These are phyloP conservation scores for Drosophila koepferae DNA, from an alignment of 2,888 invertebrate species.

Conservation along the genomic window DNA sequence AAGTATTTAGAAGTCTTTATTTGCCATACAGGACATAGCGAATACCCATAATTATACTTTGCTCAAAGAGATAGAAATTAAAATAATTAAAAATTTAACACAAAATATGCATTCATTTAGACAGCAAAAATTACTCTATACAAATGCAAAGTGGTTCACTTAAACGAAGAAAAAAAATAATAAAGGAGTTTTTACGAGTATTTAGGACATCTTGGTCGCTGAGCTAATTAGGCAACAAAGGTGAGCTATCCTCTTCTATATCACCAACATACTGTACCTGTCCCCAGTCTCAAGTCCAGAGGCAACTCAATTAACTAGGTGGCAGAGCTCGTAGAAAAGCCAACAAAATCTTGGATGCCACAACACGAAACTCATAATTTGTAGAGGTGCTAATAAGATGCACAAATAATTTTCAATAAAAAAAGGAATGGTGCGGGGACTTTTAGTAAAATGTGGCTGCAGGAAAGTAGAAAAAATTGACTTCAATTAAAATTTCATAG, in stretches of 20 bases:
- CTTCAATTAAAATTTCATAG: slow-evolving; percentile 79
- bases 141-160: too few species aligned
- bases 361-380: slow-evolving; percentile 72
- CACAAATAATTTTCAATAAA: slow-evolving; percentile 72
- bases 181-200: background rate
- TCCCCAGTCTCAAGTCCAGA: slow-evolving; percentile 24
- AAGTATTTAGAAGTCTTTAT: too few species aligned
- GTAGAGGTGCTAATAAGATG: slow-evolving; percentile 80
- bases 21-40: too few species aligned
- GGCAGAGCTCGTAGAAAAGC: slow-evolving; percentile 58
- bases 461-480: slow-evolving; percentile 72
- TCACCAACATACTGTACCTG: background rate
- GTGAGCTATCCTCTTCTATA: slow-evolving; percentile 26
- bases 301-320: slow-evolving; percentile 72
- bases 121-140: too few species aligned
- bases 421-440: slow-evolving; percentile 38
- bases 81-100: too few species aligned
- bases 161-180: too few species aligned
- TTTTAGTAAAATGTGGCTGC: slow-evolving; percentile 42
- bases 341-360: slow-evolving; percentile 50
- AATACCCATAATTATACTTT: too few species aligned
- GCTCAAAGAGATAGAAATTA: too few species aligned
- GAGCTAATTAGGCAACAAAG: slow-evolving; percentile 71
- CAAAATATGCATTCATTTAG: too few species aligned
- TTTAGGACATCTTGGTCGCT: slow-evolving; percentile 16